Evolutionary conservation across 2,797 vertebrate genomes (phyloP), one percentile per base, ranked within the genome.

Genomic region (Anabas testudineus): DNA sequence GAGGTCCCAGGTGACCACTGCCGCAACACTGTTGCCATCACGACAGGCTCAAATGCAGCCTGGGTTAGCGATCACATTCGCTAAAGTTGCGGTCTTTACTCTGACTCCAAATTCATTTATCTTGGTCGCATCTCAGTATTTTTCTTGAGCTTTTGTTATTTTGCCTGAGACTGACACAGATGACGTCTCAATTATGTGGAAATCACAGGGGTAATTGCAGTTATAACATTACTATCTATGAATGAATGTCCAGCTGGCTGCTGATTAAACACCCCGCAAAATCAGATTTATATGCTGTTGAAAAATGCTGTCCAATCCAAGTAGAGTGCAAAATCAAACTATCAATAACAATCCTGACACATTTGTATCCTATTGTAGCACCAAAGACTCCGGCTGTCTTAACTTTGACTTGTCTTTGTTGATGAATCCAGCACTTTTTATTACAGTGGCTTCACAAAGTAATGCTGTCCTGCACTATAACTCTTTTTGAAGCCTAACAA

Each of bases 121-220:
- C 83, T 82, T 82, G 76, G 76, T 86, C 12, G 12, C 53, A 70
- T 73, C 55, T 80, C 55, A 7, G 51, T 76, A 42, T 90, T 87
- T 84, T 84, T 74, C 67, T 87, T 85, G 68, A 87, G 67, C 74
- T 82, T 76, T 84, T 76, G 58, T 73, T 82, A 73, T 85, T 83
- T 76, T 67, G 49, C 59, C 45, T 13, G 53, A 81, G 3, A 82
- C 60, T 67, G 76, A 85, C 85, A 85, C 39, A 83, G 85, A 84
- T 80, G 19, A 82, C 36, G 51, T 71, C 68, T 81, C 78, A 84
- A 79, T 87, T 82, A 85, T 81, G 67, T 73, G 67, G 69, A 83
- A 88, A 84, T 86, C 63, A 57, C 53, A 16, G 42, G 43, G 58
- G 3, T 78, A 74, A 85, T 83, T 84, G 71, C 51, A 65, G 78